A percentile compares a stretch with the other conserved stretches of the same genome.
Evolutionary conservation across 2,797 vertebrate genomes (phyloP).

Genomic region (Lithobates pipiens): DNA sequence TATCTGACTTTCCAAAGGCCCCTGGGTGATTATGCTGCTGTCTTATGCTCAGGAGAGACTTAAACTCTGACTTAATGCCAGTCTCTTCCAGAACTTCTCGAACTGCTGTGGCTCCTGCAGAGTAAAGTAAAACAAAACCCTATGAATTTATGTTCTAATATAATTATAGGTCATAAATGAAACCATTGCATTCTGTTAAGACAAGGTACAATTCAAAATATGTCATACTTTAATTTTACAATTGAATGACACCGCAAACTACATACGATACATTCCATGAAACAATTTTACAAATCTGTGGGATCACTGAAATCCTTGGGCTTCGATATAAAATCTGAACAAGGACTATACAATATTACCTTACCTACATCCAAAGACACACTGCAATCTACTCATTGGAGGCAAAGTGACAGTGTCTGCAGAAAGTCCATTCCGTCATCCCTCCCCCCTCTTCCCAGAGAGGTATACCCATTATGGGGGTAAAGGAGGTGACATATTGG

Average conservation of each 20-base stretch:
- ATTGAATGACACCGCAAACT: not conserved
- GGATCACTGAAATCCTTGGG: too few species aligned
- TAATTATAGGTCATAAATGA: not conserved
- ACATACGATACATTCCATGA: not conserved
- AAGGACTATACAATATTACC: too few species aligned
- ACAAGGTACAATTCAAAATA: not conserved
- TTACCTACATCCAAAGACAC: too few species aligned
- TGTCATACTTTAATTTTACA: conserved; percentile 1
- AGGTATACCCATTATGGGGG: too few species aligned
- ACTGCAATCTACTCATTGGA: too few species aligned
- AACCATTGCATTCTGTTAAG: not conserved
- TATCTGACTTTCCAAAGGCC: conserved; percentile 91
- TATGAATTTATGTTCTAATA: not conserved
- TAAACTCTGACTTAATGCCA: conserved; percentile 89
- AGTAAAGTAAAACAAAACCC: conserved; percentile 49
- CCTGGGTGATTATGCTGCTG: conserved; percentile 91
- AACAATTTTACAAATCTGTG: not conserved
- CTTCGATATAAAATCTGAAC: too few species aligned
- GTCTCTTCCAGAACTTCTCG: conserved; percentile 96
- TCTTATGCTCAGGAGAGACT: conserved; percentile 88
- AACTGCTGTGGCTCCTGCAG: conserved; percentile 87
- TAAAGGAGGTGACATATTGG: too few species aligned
- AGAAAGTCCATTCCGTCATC: too few species aligned
- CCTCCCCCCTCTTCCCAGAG: too few species aligned
- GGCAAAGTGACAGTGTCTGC: too few species aligned